Evolutionary conservation across 2,888 invertebrate genomes (phyloP).

Genomic region (Caenorhabditis wallacei): DNA sequence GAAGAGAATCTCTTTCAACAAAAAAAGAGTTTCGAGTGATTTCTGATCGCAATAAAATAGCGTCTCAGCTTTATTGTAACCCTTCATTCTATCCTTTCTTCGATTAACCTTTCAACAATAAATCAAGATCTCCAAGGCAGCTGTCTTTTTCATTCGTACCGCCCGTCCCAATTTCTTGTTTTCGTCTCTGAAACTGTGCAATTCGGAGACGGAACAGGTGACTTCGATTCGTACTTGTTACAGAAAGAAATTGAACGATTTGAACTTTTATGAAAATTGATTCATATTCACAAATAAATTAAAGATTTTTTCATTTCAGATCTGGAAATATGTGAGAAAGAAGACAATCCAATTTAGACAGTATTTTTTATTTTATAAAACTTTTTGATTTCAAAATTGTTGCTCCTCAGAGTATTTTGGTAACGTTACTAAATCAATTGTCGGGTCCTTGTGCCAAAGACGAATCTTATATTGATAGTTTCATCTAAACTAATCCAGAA

Average conservation of each 20-base stretch:
- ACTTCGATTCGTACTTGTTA: neutral
- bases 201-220: conserved; percentile 21
- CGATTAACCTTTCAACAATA: conserved; percentile 62
- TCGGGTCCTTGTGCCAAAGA: too few species aligned
- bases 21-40: conserved; percentile 21
- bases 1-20: neutral
- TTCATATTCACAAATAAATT: neutral
- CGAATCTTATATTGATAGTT: too few species aligned
- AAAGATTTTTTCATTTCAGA: too few species aligned
- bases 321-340: too few species aligned
- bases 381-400: too few species aligned
- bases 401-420: too few species aligned
- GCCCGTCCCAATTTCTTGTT: conserved; percentile 28
- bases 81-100: conserved; percentile 11
- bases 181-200: conserved; percentile 58
- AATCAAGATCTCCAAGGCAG: conserved; percentile 49
- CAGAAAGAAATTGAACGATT: neutral
- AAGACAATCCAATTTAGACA: too few species aligned
- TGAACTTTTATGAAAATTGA: neutral
- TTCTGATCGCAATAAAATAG: conserved; percentile 49
- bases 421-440: too few species aligned
- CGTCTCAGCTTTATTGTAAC: conserved; percentile 4
- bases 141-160: conserved; percentile 38
- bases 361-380: too few species aligned
- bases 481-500: too few species aligned